phyloP scores from a whole-genome alignment of 2,797 vertebrate species.

The Decapterus maruadsi region DNA sequence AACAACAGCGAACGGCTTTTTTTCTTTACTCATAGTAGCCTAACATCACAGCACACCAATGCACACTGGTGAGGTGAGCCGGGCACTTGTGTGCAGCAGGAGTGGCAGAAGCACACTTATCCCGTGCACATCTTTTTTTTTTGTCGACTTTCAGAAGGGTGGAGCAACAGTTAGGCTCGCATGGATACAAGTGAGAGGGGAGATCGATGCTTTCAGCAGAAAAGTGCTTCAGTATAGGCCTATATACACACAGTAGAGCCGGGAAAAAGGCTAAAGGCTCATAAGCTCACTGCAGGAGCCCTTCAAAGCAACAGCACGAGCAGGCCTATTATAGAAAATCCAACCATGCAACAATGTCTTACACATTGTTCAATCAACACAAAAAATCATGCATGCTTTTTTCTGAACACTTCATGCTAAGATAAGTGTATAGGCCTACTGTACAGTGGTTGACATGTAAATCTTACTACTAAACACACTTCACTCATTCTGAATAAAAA shows the following conservation, averaged over 20 bases:
- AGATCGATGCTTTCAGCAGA: slow-evolving; percentile 16
- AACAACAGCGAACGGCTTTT: slow-evolving; percentile 9
- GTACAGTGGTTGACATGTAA: background rate
- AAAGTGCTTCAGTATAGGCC: background rate
- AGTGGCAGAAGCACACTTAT: slow-evolving; percentile 17
- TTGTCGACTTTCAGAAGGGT: slow-evolving; percentile 55
- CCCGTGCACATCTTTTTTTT: slow-evolving; percentile 16
- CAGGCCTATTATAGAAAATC: background rate
- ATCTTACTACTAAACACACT: background rate
- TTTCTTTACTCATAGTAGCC: background rate
- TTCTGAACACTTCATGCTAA: background rate
- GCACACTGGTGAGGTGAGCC: background rate
- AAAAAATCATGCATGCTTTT: background rate
- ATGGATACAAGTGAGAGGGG: slow-evolving; percentile 2
- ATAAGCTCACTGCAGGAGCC: slow-evolving; percentile 23
- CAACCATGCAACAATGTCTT: background rate
- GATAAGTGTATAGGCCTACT: background rate
- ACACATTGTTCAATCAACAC: background rate
- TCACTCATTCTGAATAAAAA: background rate
- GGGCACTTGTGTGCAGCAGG: background rate
- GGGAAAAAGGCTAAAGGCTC: slow-evolving; percentile 9
- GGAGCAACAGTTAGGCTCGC: slow-evolving; percentile 66
- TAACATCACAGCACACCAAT: slow-evolving; percentile 2
- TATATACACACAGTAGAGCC: background rate
- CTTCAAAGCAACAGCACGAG: background rate